Conservation (phyloP, 2,797 vertebrate species). For the Cyprinodon diabolis region DNA sequence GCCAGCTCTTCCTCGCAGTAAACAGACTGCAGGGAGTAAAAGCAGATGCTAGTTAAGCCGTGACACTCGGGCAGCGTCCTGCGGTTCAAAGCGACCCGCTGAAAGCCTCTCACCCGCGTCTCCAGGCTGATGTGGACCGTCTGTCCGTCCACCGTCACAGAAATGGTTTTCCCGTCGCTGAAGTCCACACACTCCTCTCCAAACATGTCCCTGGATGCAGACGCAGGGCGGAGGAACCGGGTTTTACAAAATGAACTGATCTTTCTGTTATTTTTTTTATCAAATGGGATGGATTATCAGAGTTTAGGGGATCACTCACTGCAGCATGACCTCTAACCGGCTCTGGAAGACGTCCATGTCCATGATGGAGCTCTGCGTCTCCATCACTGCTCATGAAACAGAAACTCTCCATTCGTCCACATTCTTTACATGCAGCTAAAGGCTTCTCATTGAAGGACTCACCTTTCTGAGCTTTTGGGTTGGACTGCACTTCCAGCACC, state of each 20-base stretch:
- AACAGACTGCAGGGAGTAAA: conserved; percentile 73
- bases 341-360: conserved; percentile 88
- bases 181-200: conserved; percentile 89
- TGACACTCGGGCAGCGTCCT: background rate
- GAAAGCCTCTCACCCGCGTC: conserved; percentile 66
- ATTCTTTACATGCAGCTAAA: too few species aligned
- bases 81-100: background rate
- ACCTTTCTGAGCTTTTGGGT: conserved; percentile 94
- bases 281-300: too few species aligned
- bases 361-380: conserved; percentile 77
- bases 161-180: conserved; percentile 79
- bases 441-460: background rate
- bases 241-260: background rate
- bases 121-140: conserved; percentile 82
- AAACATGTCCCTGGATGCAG: conserved; percentile 87
- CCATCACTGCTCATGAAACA: conserved; percentile 72
- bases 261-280: background rate
- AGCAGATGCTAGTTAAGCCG: background rate
- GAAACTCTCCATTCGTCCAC: background rate
- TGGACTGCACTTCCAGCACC: conserved; percentile 92
- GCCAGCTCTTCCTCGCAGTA: conserved; percentile 86
- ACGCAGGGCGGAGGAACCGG: background rate
- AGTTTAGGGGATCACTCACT: conserved; percentile 81
- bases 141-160: conserved; percentile 88
- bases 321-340: conserved; percentile 90